Conservation (phyloP, 2,113 vertebrate species). For the Mirounga angustirostris region DNA sequence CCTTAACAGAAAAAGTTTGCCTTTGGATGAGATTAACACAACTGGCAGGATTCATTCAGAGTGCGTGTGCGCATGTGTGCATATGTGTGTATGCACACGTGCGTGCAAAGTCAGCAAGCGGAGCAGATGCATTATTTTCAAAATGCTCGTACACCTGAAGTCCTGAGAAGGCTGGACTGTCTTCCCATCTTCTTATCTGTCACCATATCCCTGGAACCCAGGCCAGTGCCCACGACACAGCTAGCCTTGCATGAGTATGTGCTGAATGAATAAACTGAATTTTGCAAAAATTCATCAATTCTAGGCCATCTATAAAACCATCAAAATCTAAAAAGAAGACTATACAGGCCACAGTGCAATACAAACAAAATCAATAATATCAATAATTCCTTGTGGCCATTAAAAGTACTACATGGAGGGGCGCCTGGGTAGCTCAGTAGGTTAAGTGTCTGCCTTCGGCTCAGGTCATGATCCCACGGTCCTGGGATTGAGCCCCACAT, state of each 20-base stretch:
- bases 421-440: too few relatives aligned
- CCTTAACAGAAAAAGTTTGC: slow-evolving; percentile 7
- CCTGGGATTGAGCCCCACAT: too few relatives aligned
- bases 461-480: too few relatives aligned
- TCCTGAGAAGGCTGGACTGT: neutral
- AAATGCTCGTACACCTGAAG: neutral
- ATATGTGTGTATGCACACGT: neutral
- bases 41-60: neutral
- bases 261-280: neutral
- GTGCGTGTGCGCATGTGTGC: too few relatives aligned
- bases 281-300: slow-evolving; percentile 50
- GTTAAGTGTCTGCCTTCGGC: too few relatives aligned
- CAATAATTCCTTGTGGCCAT: neutral
- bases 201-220: neutral
- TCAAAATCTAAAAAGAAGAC: neutral
- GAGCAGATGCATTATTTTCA: neutral
- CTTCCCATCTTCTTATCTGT: neutral
- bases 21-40: neutral
- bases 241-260: neutral
- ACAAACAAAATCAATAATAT: neutral
- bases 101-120: neutral
- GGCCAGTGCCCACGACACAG: neutral
- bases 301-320: neutral
- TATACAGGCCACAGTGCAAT: neutral
- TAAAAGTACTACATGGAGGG: neutral